phyloP scores from a whole-genome alignment of 2,797 vertebrate species.

The Cuculus canorus region DNA sequence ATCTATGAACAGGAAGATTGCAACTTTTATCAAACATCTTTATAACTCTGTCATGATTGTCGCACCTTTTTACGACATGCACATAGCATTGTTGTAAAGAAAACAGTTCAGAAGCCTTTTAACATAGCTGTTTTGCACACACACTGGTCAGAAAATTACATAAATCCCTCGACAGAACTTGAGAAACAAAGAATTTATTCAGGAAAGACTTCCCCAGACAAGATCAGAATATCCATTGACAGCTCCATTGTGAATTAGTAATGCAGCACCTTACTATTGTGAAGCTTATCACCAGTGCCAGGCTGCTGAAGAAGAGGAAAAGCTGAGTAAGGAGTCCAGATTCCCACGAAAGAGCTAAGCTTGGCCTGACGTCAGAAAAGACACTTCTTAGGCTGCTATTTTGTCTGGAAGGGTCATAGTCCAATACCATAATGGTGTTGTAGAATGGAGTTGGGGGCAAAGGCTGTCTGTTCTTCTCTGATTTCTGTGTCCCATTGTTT shows the following conservation, averaged over 20 bases:
- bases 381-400: not conserved
- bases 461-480: not conserved
- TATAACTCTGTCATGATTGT: not conserved
- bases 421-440: not conserved
- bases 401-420: not conserved
- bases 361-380: not conserved
- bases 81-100: not conserved
- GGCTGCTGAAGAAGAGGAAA: not conserved
- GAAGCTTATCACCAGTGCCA: not conserved
- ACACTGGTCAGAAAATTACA: not conserved
- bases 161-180: not conserved
- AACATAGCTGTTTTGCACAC: fast-evolving
- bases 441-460: not conserved
- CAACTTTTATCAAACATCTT: not conserved
- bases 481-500: not conserved
- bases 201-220: not conserved
- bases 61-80: not conserved
- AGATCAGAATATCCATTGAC: not conserved
- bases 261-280: not conserved
- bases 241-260: not conserved
- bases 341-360: not conserved
- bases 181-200: not conserved
- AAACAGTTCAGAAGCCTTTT: not conserved
- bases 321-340: not conserved
- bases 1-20: not conserved